A percentile compares a stretch with the other conserved stretches of the same genome.
These are phyloP conservation scores for Myopa tessellatipennis DNA, from an alignment of 2,888 invertebrate genomes.

Conservation along the genomic window DNA sequence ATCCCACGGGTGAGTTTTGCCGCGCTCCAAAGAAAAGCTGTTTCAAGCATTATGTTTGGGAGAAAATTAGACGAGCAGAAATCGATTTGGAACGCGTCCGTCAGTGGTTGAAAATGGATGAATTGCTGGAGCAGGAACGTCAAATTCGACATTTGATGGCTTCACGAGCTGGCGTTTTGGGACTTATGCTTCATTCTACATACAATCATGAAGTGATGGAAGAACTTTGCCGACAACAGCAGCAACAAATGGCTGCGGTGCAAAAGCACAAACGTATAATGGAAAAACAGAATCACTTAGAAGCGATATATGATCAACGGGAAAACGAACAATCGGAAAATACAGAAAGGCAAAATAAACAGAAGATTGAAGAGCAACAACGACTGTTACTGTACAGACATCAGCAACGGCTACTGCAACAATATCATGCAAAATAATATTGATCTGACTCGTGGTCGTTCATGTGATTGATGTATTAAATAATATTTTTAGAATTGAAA, in stretches of 20 bases:
- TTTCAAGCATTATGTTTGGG: slow-evolving; percentile 94
- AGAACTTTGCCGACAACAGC: slow-evolving; percentile 70
- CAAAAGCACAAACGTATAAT: slow-evolving; percentile 48
- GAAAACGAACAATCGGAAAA: neutral
- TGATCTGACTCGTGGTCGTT: no score
- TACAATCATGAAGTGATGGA: slow-evolving; percentile 94
- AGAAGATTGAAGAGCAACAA: slow-evolving; percentile 50
- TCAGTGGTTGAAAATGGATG: slow-evolving; percentile 94
- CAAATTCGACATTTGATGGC: slow-evolving; percentile 80
- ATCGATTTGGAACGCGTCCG: slow-evolving; percentile 93
- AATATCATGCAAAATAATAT: slow-evolving; percentile 40
- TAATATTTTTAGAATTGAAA: no score
- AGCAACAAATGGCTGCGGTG: slow-evolving; percentile 58
- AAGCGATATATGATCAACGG: slow-evolving; percentile 38
- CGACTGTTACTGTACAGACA: slow-evolving; percentile 48
- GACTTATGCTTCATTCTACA: slow-evolving; percentile 95
- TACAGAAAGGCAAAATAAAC: slow-evolving; percentile 41
- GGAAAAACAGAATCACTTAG: slow-evolving; percentile 41
- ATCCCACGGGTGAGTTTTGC: slow-evolving; percentile 88
- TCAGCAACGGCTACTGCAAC: slow-evolving; percentile 17
- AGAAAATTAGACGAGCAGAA: slow-evolving; percentile 92
- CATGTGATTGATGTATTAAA: no score
- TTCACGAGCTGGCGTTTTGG: slow-evolving; percentile 89
- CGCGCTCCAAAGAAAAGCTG: slow-evolving; percentile 88
- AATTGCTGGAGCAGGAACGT: slow-evolving; percentile 92